Percentiles rank a stretch among this genome's conserved stretches.
These are phyloP conservation scores for Molossus molossus DNA, from an alignment of 2,797 vertebrate species.

Conservation along the genomic window DNA sequence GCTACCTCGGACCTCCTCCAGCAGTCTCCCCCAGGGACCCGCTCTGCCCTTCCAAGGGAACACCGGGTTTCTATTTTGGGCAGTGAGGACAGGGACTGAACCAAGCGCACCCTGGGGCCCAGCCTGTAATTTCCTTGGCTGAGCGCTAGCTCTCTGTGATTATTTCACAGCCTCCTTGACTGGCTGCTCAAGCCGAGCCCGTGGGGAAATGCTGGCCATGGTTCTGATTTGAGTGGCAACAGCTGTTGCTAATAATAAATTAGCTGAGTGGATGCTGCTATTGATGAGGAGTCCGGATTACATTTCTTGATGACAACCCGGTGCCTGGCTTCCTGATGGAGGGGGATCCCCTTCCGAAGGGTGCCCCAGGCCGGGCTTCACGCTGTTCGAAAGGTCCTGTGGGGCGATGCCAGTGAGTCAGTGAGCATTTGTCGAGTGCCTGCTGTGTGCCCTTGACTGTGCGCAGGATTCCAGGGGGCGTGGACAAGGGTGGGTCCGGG, in stretches of 20 bases:
- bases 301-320: conserved; percentile 37
- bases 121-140: conserved; percentile 13
- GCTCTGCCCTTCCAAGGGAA: neutral
- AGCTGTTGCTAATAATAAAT: conserved; percentile 79
- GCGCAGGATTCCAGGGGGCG: conserved; percentile 6
- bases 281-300: conserved; percentile 3
- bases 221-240: conserved; percentile 57
- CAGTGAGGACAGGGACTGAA: neutral
- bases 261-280: conserved; percentile 45
- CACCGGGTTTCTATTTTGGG: conserved; percentile 64
- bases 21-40: neutral
- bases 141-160: conserved; percentile 3
- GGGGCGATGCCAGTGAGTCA: neutral
- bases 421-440: neutral
- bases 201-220: neutral
- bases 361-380: neutral
- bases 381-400: neutral
- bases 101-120: neutral
- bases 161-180: conserved; percentile 59
- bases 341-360: neutral
- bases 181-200: conserved; percentile 46
- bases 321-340: conserved; percentile 33
- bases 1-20: neutral
- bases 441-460: neutral
- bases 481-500: neutral